Base-by-base conservation (phyloP, 2,113 vertebrate species). In the Cyprichromis sp. region DNA sequence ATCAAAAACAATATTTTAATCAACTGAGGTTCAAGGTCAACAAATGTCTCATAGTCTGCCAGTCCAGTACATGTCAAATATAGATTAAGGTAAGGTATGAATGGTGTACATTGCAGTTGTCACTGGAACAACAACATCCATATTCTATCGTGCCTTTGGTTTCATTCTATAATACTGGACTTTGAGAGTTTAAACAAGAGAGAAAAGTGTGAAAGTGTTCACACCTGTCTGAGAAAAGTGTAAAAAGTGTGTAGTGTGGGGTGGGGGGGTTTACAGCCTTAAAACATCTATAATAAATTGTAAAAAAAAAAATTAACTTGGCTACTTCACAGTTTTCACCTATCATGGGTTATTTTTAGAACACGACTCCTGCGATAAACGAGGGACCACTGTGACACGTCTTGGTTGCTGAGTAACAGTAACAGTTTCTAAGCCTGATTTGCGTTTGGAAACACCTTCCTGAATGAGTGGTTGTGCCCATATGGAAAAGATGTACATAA, bases 291-390 rank as follows among this genome's bases (percentile, higher is more conserved):
- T 24, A 24, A 24, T n/a, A n/a, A 53, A 53, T 2, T 53, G 9
- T 53, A 26, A 55, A 53, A 53, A 55, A 21, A 55, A 55, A 55
- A 55, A 24, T 4, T 13, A 24, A 24, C 6, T 55, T 55, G 53
- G 21, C 53, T 55, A 24, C 53, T 55, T 55, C 53, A 55, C 2
- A 1, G 53, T 2, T 55, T 24, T 55, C 53, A 55, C 53, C 53
- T 4, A 55, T 55, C 21, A 13, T 55, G 53, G 53, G 2, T 55
- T 55, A 13, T 5, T 55, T 55, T 55, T 55, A 2, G 21, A 55
- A 1, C 2, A 21, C 5, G 26, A 55, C 54, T 26, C 2, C 54
- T 1, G 12, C 21, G 0, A 26, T 55, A 8, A 55, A 55, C 1
- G 12, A 55, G 21, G 1, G 54, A 26, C 21, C 54, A 13, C 21